Evolutionary conservation across 2,113 vertebrate genomes (phyloP).

Genomic region (Polypterus senegalus): DNA sequence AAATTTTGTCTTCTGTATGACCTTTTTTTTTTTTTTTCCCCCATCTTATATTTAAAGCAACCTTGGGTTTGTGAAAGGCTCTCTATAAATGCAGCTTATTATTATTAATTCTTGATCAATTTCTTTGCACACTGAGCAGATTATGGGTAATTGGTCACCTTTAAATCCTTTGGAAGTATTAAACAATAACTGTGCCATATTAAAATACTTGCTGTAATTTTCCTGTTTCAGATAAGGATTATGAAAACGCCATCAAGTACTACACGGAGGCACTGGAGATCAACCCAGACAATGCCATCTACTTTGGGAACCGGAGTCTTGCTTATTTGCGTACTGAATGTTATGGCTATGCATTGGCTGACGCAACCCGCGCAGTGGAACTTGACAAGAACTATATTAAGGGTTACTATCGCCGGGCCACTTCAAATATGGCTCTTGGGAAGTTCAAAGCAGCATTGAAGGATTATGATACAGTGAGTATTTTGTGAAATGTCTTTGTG

Average conservation of each 20-base stretch:
- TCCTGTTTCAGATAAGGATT: conserved; percentile 63
- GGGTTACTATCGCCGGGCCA: conserved; percentile 82
- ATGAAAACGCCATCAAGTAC: conserved; percentile 81
- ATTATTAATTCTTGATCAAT: neutral
- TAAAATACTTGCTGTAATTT: neutral
- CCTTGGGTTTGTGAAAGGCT: too few species aligned
- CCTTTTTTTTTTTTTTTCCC: too few species aligned
- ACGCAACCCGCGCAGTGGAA: conserved; percentile 75
- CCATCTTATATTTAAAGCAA: neutral
- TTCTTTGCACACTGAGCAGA: too few species aligned
- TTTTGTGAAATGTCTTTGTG: neutral
- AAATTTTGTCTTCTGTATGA: too few species aligned
- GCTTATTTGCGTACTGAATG: conserved; percentile 88
- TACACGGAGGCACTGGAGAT: conserved; percentile 79
- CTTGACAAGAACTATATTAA: conserved; percentile 86
- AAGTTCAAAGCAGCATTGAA: conserved; percentile 87
- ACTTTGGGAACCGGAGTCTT: conserved; percentile 86
- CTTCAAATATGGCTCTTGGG: conserved; percentile 90
- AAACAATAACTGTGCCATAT: neutral
- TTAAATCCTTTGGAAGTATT: neutral
- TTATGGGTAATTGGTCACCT: neutral
- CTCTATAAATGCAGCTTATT: too few species aligned
- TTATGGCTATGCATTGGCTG: conserved; percentile 82
- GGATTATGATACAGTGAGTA: conserved; percentile 82
- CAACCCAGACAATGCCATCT: conserved; percentile 73